Evolutionary conservation across 1,140 invertebrate genomes (phyloP).

Genomic region (Galendromus occidentalis): DNA sequence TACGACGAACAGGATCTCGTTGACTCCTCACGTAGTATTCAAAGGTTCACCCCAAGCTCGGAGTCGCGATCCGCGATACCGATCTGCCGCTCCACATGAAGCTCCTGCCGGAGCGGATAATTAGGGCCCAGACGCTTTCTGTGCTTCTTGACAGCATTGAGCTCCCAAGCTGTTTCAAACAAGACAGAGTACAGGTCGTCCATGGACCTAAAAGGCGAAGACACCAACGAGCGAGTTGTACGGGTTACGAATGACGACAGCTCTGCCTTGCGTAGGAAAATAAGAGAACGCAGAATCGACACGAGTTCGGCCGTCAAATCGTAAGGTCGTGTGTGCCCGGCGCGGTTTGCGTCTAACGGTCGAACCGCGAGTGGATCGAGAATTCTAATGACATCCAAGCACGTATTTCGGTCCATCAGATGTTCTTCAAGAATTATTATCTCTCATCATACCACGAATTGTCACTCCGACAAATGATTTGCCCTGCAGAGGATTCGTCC

Average conservation of each 20-base stretch:
- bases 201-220: background rate
- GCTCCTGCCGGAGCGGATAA: background rate
- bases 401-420: too few species aligned
- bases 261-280: background rate
- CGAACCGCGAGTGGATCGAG: too few species aligned
- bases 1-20: background rate
- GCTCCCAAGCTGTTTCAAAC: background rate
- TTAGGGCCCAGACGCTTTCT: background rate
- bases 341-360: too few species aligned
- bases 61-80: background rate
- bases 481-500: background rate
- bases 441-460: too few species aligned
- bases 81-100: background rate
- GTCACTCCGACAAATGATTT: too few species aligned
- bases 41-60: background rate
- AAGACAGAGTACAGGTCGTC: background rate
- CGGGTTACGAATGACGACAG: background rate
- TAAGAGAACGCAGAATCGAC: background rate
- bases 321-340: background rate
- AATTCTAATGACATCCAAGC: too few species aligned
- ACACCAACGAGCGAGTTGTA: background rate
- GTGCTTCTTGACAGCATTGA: background rate
- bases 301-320: background rate
- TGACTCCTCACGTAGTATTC: background rate
- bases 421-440: too few species aligned